phyloP scores from a whole-genome alignment of 2,888 invertebrate genomes.

The Drosophila parthenogenetica region DNA sequence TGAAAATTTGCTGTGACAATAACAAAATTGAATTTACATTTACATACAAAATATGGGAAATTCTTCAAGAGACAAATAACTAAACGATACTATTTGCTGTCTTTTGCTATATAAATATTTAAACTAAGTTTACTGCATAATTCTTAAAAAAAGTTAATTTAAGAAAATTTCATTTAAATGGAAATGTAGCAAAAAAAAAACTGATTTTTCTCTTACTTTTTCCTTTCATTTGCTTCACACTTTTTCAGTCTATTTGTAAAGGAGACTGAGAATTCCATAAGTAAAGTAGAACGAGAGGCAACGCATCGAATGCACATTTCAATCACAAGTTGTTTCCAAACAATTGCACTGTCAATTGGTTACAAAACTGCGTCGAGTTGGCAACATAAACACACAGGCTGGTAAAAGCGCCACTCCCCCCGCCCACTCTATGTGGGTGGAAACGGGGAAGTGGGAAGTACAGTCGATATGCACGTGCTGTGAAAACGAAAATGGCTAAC shows the following conservation, averaged over 20 bases:
- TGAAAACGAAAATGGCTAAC: slow-evolving; percentile 64
- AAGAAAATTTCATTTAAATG: no score
- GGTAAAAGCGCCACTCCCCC: background rate
- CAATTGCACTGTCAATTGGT: slow-evolving; percentile 84
- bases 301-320: slow-evolving; percentile 50
- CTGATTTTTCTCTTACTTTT: background rate
- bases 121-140: background rate
- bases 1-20: slow-evolving; percentile 45
- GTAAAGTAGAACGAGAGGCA: background rate
- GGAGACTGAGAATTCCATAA: background rate
- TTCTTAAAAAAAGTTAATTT: no score
- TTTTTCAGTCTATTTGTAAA: slow-evolving; percentile 6
- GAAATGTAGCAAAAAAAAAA: no score
- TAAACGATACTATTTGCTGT: background rate
- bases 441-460: slow-evolving; percentile 12
- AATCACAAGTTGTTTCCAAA: slow-evolving; percentile 82
- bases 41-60: slow-evolving; percentile 12
- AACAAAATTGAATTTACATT: slow-evolving; percentile 55
- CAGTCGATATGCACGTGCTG: slow-evolving; percentile 71
- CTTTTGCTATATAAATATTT: background rate
- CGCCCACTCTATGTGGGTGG: background rate
- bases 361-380: slow-evolving; percentile 67
- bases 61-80: background rate
- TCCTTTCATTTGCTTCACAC: slow-evolving; percentile 17
- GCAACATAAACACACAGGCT: slow-evolving; percentile 50